phyloP scores from a whole-genome alignment of 1,140 invertebrate species.

The Muscidifurax raptorellus region DNA sequence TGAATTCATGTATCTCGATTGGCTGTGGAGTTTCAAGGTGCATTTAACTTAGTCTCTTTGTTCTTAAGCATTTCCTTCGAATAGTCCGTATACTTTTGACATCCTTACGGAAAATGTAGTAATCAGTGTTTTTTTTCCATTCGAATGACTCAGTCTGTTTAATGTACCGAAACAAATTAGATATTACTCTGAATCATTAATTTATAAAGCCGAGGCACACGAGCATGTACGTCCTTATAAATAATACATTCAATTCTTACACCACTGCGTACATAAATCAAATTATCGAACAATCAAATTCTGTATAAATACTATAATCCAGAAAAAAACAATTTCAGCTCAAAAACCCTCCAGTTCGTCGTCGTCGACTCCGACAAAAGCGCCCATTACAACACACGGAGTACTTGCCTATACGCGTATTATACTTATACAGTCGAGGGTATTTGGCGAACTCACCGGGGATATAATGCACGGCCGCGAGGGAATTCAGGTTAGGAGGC shows the following conservation, averaged over 20 bases:
- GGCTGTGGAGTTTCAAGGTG: not conserved
- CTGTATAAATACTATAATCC: too few relatives aligned
- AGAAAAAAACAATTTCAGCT: not conserved
- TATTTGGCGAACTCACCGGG: conserved; percentile 21
- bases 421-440: not conserved
- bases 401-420: not conserved
- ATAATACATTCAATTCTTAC: not conserved
- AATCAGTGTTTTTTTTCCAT: not conserved
- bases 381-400: not conserved
- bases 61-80: not conserved
- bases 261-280: not conserved
- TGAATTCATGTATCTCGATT: too few relatives aligned
- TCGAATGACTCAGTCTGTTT: not conserved
- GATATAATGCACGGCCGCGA: not conserved
- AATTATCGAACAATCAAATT: not conserved
- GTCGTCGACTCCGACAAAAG: not conserved
- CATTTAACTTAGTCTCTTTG: not conserved
- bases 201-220: not conserved
- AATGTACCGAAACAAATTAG: not conserved
- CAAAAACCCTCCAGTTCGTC: too few relatives aligned
- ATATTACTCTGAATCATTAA: not conserved
- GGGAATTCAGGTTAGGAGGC: conserved; percentile 50
- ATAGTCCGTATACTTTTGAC: not conserved
- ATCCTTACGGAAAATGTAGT: not conserved
- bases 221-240: not conserved